Evolutionary conservation across 2,113 vertebrate genomes (phyloP), one percentile per base, ranked within the genome.

Genomic region (Leucosticte australis): DNA sequence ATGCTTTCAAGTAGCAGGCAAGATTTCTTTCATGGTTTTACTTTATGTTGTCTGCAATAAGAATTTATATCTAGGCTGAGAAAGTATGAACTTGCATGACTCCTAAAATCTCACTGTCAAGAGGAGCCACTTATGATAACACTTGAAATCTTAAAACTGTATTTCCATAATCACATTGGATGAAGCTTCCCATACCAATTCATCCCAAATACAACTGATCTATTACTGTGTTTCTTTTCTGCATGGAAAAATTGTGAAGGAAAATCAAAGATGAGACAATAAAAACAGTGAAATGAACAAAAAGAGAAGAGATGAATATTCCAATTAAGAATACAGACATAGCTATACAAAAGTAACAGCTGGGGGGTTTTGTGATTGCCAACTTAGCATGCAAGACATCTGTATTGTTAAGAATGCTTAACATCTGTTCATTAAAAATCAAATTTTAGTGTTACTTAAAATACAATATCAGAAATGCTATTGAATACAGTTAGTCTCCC

Each of bases 71-170:
- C 22, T 57, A 59, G 4, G 3, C 10, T 49, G 56, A 74, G 46
- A 24, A 87, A 49, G 3, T n/a, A 42, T 65, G 68, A 53, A 60
- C n/a, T 71, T 60, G 7, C 26, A 55, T 84, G 28, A 23, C 24
- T 81, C 14, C 33, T 67, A 63, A 82, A 81, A 84, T 57, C 20
- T 62, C 70, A 49, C 35, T 82, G 21, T 59, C 24, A 69, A 77
- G 8, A 83, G 37, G 11, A 83, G 33, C 13, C 49, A 53, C 28
- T 86, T 64, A 39, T 11, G 4, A 30, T 28, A 94, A 60, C 20
- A 83, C 26, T n/a, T 77, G 37, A 89, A 90, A 63, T 92, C 33
- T 71, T 74, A 63, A 77, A 92, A 86, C 24, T 75, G 12, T 44
- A 13, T 49, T 65, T 77, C 20, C 52, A 53, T 77, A 65, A 74